Evolutionary conservation across 2,113 vertebrate species (phyloP).

Genomic region (Lonchura striata): DNA sequence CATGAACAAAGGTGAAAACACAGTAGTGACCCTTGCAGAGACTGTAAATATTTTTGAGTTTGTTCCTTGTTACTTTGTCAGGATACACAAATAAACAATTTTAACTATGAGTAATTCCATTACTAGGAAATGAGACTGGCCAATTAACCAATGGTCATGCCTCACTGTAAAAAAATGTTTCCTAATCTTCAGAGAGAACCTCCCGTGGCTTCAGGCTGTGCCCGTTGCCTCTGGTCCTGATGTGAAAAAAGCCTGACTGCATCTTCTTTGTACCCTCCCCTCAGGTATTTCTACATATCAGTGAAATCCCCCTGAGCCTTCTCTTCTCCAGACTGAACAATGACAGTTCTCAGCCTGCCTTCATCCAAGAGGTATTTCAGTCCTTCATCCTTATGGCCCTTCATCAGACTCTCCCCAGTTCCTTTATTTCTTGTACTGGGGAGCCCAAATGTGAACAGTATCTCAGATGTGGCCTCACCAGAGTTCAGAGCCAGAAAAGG

Average conservation of each 20-base stretch:
- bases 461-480: background rate
- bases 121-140: background rate
- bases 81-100: rapidly evolving
- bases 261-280: background rate
- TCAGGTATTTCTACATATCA: background rate
- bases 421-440: background rate
- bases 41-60: background rate
- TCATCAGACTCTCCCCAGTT: background rate
- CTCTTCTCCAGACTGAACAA: background rate
- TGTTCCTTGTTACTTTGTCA: background rate
- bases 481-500: background rate
- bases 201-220: background rate
- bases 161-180: background rate
- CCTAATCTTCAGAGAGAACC: background rate
- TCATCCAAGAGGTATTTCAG: background rate
- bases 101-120: background rate
- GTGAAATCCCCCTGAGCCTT: background rate
- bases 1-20: background rate
- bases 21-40: background rate
- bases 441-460: background rate
- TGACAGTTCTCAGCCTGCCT: background rate
- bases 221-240: background rate
- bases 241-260: background rate
- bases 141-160: background rate
- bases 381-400: background rate